Evolutionary conservation across 2,113 vertebrate genomes (phyloP).

Genomic region (Spheniscus mendiculus): DNA sequence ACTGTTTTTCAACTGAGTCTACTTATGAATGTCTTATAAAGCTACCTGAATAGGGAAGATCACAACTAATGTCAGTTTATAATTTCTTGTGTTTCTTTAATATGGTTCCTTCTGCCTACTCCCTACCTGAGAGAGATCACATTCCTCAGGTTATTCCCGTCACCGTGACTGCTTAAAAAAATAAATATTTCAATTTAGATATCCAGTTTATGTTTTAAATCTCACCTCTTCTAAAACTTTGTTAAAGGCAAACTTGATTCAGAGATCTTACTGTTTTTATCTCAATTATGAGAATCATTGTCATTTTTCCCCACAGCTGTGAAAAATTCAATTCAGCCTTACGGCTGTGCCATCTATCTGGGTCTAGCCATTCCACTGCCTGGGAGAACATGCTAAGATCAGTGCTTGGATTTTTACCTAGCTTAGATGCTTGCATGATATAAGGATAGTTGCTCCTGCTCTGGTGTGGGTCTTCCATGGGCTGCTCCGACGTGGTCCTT

Average conservation of each 20-base stretch:
- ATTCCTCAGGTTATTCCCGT: not conserved
- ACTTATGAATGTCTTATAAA: not conserved
- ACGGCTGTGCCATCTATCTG: not conserved
- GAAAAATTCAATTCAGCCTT: not conserved
- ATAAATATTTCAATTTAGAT: not conserved
- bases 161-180: not conserved
- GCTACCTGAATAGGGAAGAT: not conserved
- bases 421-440: not conserved
- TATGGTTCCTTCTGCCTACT: not conserved
- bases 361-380: not conserved
- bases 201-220: not conserved
- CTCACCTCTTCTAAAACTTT: not conserved
- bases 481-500: fast-evolving
- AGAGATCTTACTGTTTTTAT: not conserved
- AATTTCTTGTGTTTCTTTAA: not conserved
- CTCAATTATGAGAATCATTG: not conserved
- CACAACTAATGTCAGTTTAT: not conserved
- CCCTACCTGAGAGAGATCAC: not conserved
- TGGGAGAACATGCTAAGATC: not conserved
- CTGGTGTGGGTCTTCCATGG: not conserved
- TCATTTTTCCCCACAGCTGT: not conserved
- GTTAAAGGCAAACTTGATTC: not conserved
- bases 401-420: not conserved
- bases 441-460: not conserved
- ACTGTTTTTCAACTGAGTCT: not conserved